Conservation (phyloP, 2,797 vertebrate genomes). For the Octomys mimax region DNA sequence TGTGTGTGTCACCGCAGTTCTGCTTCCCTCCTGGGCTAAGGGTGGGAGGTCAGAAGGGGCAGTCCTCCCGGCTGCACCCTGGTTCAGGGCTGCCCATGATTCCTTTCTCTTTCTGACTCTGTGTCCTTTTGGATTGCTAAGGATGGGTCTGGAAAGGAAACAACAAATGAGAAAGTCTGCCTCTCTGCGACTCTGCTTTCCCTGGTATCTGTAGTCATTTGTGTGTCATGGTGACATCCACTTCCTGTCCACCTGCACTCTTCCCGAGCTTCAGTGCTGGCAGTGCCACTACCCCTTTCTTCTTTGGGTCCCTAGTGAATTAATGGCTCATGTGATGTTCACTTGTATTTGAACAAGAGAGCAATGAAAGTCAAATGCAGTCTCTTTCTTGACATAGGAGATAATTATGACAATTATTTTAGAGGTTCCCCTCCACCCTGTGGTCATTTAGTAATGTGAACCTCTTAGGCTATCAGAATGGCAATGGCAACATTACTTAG, state of each 20-base stretch:
- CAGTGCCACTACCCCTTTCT: not conserved
- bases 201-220: not conserved
- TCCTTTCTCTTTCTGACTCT: not conserved
- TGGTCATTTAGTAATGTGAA: not conserved
- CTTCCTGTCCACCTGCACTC: not conserved
- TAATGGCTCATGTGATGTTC: not conserved
- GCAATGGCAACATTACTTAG: constrained; percentile 16
- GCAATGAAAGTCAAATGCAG: constrained; percentile 23
- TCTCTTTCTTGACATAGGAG: constrained; percentile 8
- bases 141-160: not conserved
- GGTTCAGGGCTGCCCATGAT: not conserved
- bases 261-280: not conserved
- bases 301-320: not conserved
- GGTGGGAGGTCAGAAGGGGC: not conserved
- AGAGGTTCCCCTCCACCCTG: not conserved
- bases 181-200: not conserved
- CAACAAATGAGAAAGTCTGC: not conserved
- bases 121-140: not conserved
- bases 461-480: not conserved
- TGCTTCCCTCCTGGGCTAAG: not conserved
- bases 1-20: not conserved
- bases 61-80: not conserved
- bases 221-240: not conserved
- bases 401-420: not conserved
- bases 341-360: constrained; percentile 38